Conservation (phyloP, 1,140 invertebrate species). For the Tribolium madens region DNA sequence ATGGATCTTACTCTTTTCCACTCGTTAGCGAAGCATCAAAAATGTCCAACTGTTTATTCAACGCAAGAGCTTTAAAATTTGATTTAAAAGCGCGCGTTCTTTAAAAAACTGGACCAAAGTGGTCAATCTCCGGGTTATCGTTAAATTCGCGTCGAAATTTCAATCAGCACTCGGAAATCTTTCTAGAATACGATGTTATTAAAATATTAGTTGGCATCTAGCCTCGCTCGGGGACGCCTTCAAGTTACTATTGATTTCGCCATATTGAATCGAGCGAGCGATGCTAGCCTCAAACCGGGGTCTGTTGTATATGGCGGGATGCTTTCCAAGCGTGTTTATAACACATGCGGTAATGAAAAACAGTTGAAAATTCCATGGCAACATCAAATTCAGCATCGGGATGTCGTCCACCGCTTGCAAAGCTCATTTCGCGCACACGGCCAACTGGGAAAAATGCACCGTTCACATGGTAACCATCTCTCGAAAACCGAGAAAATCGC, state of each 20-base stretch:
- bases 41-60: not conserved
- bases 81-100: not conserved
- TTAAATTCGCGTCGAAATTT: not conserved
- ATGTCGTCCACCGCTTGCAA: not conserved
- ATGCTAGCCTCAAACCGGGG: slow-evolving; percentile 60
- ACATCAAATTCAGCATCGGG: not conserved
- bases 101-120: not conserved
- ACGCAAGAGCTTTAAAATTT: not conserved
- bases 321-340: slow-evolving; percentile 56
- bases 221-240: slow-evolving; percentile 40
- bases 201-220: slow-evolving; percentile 39
- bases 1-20: not conserved
- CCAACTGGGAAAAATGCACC: not conserved
- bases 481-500: not conserved
- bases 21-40: not conserved
- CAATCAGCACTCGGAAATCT: not conserved
- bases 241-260: slow-evolving; percentile 64
- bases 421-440: not conserved
- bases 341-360: not conserved
- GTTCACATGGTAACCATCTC: not conserved
- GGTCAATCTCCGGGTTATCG: not conserved
- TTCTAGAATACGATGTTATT: slow-evolving; percentile 24
- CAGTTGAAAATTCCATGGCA: not conserved
- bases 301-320: slow-evolving; percentile 63
- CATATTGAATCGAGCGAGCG: slow-evolving; percentile 61